Evolutionary conservation across 2,888 invertebrate species (phyloP).

Genomic region (Rhingia campestris): DNA sequence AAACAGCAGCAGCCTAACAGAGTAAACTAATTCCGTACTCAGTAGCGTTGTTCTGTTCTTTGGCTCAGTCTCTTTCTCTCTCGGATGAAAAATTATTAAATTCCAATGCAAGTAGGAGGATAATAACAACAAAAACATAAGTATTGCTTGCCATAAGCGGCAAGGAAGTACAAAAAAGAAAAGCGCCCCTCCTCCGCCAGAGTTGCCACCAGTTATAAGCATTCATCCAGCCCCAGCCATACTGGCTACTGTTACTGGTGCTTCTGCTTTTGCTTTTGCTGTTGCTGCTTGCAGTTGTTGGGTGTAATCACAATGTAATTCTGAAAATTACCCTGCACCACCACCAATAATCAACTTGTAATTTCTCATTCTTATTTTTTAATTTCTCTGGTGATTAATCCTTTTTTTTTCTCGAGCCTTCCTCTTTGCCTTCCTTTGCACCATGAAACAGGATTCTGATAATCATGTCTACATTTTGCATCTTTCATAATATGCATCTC

Average conservation of each 20-base stretch:
- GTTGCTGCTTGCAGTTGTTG: slow-evolving; percentile 30
- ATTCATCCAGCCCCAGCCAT: slow-evolving; percentile 45
- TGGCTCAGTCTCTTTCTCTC: not conserved
- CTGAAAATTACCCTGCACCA: slow-evolving; percentile 72
- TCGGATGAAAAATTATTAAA: slow-evolving; percentile 72
- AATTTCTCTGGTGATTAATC: slow-evolving; percentile 71
- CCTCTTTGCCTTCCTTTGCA: slow-evolving; percentile 7
- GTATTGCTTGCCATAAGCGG: slow-evolving; percentile 16
- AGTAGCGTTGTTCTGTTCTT: slow-evolving; percentile 1
- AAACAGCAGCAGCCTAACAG: slow-evolving; percentile 58
- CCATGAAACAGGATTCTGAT: slow-evolving; percentile 66
- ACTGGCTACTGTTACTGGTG: slow-evolving; percentile 68
- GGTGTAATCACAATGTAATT: slow-evolving; percentile 73
- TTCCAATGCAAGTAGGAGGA: slow-evolving; percentile 73
- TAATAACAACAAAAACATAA: slow-evolving; percentile 46
- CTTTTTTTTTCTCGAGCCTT: slow-evolving; percentile 20
- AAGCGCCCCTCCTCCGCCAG: slow-evolving; percentile 61
- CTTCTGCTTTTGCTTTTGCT: not conserved
- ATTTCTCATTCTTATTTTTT: slow-evolving; percentile 72
- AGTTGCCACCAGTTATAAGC: slow-evolving; percentile 38
- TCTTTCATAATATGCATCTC: slow-evolving; percentile 54
- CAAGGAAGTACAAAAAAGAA: slow-evolving; percentile 35
- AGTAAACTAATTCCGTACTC: slow-evolving; percentile 61
- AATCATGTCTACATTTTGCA: slow-evolving; percentile 53
- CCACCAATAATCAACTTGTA: slow-evolving; percentile 74